Evolutionary conservation across 2,888 invertebrate genomes (phyloP).

Genomic region (Dendrolimus houi): DNA sequence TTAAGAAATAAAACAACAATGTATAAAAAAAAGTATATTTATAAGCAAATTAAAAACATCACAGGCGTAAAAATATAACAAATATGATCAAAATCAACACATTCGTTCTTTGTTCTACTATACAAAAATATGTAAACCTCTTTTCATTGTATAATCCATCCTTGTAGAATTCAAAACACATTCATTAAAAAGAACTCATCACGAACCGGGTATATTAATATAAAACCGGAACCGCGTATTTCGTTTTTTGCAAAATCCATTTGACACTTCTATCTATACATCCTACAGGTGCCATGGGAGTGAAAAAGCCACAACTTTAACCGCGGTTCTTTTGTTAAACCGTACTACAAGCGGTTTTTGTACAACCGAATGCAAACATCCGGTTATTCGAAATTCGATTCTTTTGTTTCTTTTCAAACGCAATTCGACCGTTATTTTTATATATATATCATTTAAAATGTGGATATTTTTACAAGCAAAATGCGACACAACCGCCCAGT

Average conservation of each 20-base stretch:
- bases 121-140: too few species aligned
- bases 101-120: too few species aligned
- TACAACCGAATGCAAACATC: too few species aligned
- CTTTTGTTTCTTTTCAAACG: background rate
- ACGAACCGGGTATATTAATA: too few species aligned
- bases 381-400: constrained; percentile 8
- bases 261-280: background rate
- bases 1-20: background rate
- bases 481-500: constrained; percentile 35
- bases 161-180: too few species aligned
- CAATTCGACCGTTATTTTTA: background rate
- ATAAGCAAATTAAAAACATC: background rate
- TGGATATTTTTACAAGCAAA: constrained; percentile 1
- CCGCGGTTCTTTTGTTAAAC: constrained; percentile 20
- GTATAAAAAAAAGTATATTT: background rate
- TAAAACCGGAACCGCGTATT: too few species aligned
- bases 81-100: too few species aligned
- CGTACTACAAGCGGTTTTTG: constrained; percentile 2
- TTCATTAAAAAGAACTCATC: too few species aligned
- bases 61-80: too few species aligned
- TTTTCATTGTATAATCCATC: too few species aligned
- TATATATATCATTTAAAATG: background rate
- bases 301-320: constrained; percentile 23
- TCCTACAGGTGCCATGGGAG: constrained; percentile 12
- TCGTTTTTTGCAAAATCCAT: too few species aligned